phyloP scores from a whole-genome alignment of 2,113 vertebrate species.

The Paradoxurus hermaphroditus region DNA sequence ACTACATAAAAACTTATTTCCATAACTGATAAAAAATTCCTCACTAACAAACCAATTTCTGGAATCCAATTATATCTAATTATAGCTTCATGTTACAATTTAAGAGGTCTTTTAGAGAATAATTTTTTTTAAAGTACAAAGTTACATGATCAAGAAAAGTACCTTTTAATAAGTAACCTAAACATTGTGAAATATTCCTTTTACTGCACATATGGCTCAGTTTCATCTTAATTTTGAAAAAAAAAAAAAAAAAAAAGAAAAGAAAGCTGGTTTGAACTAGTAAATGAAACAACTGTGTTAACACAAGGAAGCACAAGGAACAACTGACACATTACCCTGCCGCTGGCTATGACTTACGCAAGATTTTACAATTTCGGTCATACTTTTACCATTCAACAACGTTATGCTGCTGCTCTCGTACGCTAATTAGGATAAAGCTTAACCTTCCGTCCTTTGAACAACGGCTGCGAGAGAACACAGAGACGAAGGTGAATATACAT shows the following conservation, averaged over 20 bases:
- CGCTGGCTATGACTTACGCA: background rate
- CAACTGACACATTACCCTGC: background rate
- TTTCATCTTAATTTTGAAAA: slow-evolving; percentile 29
- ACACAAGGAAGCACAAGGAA: slow-evolving; percentile 16
- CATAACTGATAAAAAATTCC: slow-evolving; percentile 41
- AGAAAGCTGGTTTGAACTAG: background rate
- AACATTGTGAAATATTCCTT: slow-evolving; percentile 52
- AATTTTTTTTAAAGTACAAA: slow-evolving; percentile 46
- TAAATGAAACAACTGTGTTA: slow-evolving; percentile 16
- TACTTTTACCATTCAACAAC: slow-evolving; percentile 37
- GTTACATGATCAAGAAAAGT: slow-evolving; percentile 68
- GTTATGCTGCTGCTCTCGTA: slow-evolving; percentile 49
- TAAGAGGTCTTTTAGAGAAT: slow-evolving; percentile 50
- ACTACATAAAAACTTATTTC: background rate
- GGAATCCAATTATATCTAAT: slow-evolving; percentile 14
- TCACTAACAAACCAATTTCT: slow-evolving; percentile 45
- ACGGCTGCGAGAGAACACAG: slow-evolving; percentile 46
- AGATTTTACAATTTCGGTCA: slow-evolving; percentile 34
- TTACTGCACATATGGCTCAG: slow-evolving; percentile 70
- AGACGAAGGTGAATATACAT: slow-evolving; percentile 31
- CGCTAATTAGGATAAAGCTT: slow-evolving; percentile 31
- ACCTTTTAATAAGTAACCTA: slow-evolving; percentile 44
- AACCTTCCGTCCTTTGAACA: slow-evolving; percentile 48
- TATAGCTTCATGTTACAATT: slow-evolving; percentile 35
- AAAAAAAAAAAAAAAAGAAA: background rate